Conservation (phyloP, 1,140 invertebrate species). For the Brachionus angularis region DNA sequence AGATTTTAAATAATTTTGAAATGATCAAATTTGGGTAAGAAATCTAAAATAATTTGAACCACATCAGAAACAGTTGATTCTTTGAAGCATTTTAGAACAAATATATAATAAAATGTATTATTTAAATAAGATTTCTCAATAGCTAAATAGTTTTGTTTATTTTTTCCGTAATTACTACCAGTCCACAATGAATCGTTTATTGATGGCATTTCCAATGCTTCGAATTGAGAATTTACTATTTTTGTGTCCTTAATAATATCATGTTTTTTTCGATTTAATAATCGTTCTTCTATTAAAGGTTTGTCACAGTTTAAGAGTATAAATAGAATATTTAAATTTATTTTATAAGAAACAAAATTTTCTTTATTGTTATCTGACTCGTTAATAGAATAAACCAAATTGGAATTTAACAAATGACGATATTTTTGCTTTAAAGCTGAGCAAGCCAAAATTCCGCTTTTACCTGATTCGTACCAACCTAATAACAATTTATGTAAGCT, state of each 20-base stretch:
- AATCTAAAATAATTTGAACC: conserved; percentile 27
- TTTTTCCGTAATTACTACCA: conserved; percentile 13
- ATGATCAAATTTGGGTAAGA: conserved; percentile 36
- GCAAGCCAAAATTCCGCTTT: conserved; percentile 24
- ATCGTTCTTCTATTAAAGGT: not conserved
- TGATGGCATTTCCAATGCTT: not conserved
- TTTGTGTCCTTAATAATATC: conserved; percentile 12
- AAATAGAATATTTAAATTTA: conserved; percentile 11
- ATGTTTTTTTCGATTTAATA: not conserved
- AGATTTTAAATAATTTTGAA: too few species aligned
- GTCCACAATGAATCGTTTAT: conserved; percentile 25
- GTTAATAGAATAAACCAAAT: not conserved
- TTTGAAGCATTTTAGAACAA: conserved; percentile 4
- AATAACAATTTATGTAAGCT: conserved; percentile 46
- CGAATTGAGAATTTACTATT: conserved; percentile 1
- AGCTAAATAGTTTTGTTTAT: conserved; percentile 34
- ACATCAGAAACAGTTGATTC: conserved; percentile 12
- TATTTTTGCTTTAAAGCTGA: conserved; percentile 25
- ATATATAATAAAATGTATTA: conserved; percentile 36
- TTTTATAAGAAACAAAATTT: not conserved
- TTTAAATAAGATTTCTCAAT: conserved; percentile 25
- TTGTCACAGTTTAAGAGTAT: conserved; percentile 9
- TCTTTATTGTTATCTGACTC: not conserved
- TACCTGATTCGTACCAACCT: not conserved
- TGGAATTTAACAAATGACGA: conserved; percentile 7